Evolutionary conservation across 2,113 vertebrate genomes (phyloP).

Genomic region (Ginglymostoma cirratum): DNA sequence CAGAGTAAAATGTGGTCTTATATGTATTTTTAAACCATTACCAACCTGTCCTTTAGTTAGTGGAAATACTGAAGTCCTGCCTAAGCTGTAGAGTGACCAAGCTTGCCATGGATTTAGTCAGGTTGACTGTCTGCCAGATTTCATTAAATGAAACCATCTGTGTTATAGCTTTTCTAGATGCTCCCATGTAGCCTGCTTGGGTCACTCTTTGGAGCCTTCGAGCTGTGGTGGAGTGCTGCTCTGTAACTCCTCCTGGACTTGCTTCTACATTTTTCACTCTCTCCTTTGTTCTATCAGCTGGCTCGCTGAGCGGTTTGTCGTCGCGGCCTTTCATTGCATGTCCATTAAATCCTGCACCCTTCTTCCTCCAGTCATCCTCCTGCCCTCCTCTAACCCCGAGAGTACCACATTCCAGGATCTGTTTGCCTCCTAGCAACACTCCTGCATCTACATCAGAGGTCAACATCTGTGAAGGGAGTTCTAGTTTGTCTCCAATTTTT

Average conservation of each 20-base stretch:
- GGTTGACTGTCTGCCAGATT: not conserved
- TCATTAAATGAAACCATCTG: constrained; percentile 25
- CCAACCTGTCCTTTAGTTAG: not conserved
- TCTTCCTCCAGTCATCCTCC: not conserved
- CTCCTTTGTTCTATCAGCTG: not conserved
- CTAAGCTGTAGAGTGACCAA: not conserved
- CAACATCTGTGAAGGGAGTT: not conserved
- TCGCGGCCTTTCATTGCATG: not conserved
- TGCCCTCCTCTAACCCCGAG: not conserved
- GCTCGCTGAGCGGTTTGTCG: not conserved
- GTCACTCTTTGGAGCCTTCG: not conserved
- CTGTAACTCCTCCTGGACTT: not conserved
- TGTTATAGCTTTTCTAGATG: not conserved
- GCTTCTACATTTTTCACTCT: not conserved
- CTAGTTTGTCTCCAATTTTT: not conserved
- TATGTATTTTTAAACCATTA: not conserved
- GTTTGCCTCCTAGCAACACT: constrained; percentile 27
- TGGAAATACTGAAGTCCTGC: not conserved
- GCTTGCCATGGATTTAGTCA: not conserved
- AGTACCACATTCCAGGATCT: not conserved
- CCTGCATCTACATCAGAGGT: not conserved
- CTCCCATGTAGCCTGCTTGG: not conserved
- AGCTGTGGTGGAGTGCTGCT: not conserved
- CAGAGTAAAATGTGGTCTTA: not conserved
- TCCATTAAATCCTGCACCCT: not conserved